These are phyloP conservation scores for Bombus pyrosoma DNA, from an alignment of 1,140 invertebrate species.

Conservation along the genomic window DNA sequence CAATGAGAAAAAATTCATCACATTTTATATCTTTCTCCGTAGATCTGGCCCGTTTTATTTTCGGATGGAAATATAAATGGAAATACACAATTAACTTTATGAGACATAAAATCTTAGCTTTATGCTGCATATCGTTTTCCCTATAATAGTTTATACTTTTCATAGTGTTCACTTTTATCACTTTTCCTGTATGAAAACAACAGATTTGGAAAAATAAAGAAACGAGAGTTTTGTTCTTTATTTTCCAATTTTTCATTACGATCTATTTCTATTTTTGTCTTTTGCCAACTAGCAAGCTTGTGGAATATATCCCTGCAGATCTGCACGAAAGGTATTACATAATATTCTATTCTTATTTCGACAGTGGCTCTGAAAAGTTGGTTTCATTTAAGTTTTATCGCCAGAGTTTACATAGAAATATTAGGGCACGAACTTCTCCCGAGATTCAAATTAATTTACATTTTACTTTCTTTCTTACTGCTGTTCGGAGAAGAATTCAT, in stretches of 20 bases:
- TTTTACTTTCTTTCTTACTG: slow-evolving; percentile 26
- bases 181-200: neutral
- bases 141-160: neutral
- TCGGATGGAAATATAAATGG: neutral
- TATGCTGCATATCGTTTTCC: neutral
- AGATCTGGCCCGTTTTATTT: neutral
- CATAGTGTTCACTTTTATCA: neutral
- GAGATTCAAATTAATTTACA: slow-evolving; percentile 40
- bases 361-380: neutral
- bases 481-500: slow-evolving; percentile 13
- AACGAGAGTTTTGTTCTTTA: neutral
- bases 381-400: slow-evolving; percentile 44
- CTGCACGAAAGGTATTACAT: neutral
- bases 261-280: neutral
- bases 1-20: too few species aligned
- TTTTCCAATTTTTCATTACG: neutral
- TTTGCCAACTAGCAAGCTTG: neutral
- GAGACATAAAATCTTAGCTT: neutral
- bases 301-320: neutral
- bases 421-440: slow-evolving; percentile 28
- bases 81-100: neutral
- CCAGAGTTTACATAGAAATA: slow-evolving; percentile 45
- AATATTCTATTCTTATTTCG: slow-evolving; percentile 32
- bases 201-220: neutral
- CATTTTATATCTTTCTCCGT: too few species aligned